Evolutionary conservation across 2,888 invertebrate genomes (phyloP).

Genomic region (Ormyrus pomaceus): DNA sequence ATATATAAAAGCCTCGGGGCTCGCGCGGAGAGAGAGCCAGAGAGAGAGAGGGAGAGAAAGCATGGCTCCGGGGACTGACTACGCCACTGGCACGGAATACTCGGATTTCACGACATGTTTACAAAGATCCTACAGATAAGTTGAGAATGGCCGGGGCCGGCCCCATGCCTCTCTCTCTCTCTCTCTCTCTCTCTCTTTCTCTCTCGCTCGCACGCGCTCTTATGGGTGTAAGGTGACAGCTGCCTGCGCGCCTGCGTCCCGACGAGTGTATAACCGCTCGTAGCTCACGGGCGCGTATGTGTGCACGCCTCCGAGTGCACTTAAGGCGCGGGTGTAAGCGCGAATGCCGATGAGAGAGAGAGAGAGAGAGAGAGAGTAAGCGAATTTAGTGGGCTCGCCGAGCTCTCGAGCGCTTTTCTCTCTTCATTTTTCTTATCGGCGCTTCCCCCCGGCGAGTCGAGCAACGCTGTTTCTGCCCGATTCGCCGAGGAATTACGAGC

Average conservation of each 20-base stretch:
- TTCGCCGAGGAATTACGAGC: too few relatives aligned
- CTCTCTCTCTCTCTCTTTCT: slow-evolving; percentile 5
- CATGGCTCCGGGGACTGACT: slow-evolving; percentile 59
- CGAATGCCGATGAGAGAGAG: slow-evolving; percentile 10
- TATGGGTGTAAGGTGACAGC: slow-evolving; percentile 76
- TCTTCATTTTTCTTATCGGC: background rate
- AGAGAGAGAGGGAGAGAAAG: slow-evolving; percentile 6
- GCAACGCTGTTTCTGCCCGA: too few relatives aligned
- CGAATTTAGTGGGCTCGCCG: too few relatives aligned
- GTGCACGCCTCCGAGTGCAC: slow-evolving; percentile 12
- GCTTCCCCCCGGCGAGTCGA: too few relatives aligned
- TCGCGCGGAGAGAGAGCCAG: slow-evolving; percentile 14
- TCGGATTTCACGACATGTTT: slow-evolving; percentile 76
- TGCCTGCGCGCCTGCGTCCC: slow-evolving; percentile 69
- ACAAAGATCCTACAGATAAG: slow-evolving; percentile 76
- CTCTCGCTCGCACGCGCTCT: slow-evolving; percentile 2
- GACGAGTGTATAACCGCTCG: slow-evolving; percentile 53
- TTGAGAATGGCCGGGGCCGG: slow-evolving; percentile 74
- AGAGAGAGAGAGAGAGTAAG: slow-evolving; percentile 16
- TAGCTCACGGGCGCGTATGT: slow-evolving; percentile 16
- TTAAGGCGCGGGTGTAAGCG: background rate
- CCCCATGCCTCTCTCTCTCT: slow-evolving; percentile 60
- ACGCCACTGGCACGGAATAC: slow-evolving; percentile 75
- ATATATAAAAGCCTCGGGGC: slow-evolving; percentile 49
- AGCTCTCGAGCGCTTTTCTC: background rate